phyloP scores from a whole-genome alignment of 1,140 invertebrate species.

The Drosophila arizonae region DNA sequence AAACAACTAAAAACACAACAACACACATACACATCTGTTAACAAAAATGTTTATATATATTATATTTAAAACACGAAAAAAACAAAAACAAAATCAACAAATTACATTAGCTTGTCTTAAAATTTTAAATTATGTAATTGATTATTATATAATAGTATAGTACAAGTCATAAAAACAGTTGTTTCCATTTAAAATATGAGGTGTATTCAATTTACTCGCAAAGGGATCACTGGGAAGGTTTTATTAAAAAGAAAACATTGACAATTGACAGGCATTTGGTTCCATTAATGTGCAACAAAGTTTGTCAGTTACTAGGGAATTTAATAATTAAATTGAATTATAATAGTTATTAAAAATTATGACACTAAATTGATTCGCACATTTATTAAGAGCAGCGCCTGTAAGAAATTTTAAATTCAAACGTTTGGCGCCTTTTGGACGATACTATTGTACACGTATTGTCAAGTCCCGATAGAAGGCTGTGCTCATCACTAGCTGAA shows the following conservation, averaged over 20 bases:
- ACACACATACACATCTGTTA: constrained; percentile 67
- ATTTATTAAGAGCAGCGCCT: too few relatives aligned
- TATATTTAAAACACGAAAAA: constrained; percentile 52
- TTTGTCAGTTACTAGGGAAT: too few relatives aligned
- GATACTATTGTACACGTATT: neutral
- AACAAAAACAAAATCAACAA: constrained; percentile 65
- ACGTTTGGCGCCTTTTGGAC: neutral
- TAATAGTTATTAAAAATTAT: too few relatives aligned
- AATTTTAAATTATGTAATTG: constrained; percentile 79
- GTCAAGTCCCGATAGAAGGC: neutral
- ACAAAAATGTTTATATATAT: constrained; percentile 78
- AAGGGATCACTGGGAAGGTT: too few relatives aligned
- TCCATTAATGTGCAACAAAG: too few relatives aligned
- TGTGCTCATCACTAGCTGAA: neutral
- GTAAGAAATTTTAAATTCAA: neutral
- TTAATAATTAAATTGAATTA: too few relatives aligned
- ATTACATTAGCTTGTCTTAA: constrained; percentile 78
- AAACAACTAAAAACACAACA: constrained; percentile 62
- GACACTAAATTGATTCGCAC: too few relatives aligned
- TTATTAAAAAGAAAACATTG: too few relatives aligned
- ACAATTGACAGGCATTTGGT: too few relatives aligned
- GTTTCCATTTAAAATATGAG: constrained; percentile 25
- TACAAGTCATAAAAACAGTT: constrained; percentile 56
- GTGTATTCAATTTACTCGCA: neutral
- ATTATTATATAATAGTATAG: constrained; percentile 78